Percentiles rank a stretch among this genome's conserved stretches.
These are phyloP conservation scores for Marasmarcha lunaedactyla DNA, from an alignment of 2,888 invertebrate genomes.

Conservation along the genomic window DNA sequence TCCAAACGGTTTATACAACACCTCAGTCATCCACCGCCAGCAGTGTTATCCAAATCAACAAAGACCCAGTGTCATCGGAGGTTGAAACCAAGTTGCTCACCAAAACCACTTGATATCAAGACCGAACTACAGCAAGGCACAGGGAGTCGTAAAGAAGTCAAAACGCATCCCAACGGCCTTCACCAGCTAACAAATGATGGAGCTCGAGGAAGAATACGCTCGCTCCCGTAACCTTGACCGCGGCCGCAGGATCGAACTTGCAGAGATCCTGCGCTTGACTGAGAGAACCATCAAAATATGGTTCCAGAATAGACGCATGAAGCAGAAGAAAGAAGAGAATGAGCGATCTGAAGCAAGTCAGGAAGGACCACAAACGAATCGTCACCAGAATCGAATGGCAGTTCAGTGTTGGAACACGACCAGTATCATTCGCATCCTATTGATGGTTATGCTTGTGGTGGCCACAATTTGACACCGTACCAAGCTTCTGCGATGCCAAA, in stretches of 20 bases:
- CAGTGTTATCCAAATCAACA: neutral
- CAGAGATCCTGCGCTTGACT: conserved; percentile 24
- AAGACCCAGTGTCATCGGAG: neutral
- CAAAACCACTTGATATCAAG: neutral
- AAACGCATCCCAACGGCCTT: conserved; percentile 84
- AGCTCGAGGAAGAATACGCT: conserved; percentile 80
- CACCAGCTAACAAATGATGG: conserved; percentile 79
- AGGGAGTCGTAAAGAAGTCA: conserved; percentile 28
- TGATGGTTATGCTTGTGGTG: neutral
- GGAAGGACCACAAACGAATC: conserved; percentile 26
- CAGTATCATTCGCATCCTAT: neutral
- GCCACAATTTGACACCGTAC: neutral
- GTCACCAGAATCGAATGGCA: conserved; percentile 15
- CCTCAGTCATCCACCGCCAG: too few species aligned
- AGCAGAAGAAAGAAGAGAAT: conserved; percentile 72
- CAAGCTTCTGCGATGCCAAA: neutral
- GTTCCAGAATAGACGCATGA: conserved; percentile 88
- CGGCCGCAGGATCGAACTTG: conserved; percentile 76
- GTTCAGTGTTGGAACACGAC: conserved; percentile 19
- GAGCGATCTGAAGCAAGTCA: conserved; percentile 33
- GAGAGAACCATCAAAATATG: conserved; percentile 78
- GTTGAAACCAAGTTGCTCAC: neutral
- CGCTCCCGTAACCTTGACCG: conserved; percentile 78
- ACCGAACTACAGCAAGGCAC: neutral
- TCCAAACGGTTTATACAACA: too few species aligned